Evolutionary conservation across 2,797 vertebrate species (phyloP), one percentile per base, ranked within the genome.

Genomic region (Sorex maritimensis): DNA sequence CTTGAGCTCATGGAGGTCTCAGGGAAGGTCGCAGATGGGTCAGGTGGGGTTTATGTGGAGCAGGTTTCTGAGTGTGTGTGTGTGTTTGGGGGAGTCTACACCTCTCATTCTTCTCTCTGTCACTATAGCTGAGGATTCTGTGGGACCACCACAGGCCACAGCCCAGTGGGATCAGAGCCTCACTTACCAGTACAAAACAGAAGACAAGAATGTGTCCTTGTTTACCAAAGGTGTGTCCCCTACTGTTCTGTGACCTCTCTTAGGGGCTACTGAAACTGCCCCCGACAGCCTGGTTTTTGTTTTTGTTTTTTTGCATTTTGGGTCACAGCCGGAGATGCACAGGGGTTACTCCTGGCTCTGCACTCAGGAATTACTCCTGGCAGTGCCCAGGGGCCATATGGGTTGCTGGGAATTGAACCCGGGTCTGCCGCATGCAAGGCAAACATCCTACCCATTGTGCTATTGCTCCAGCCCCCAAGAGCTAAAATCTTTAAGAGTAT

Each of bases 131-230:
- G 41, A 98, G 98, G 68, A 98, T 99, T 90, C 98, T 98, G 41
- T 44, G 41, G 82, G 93, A 34, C 93, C 93, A 0, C 34, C 81
- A 11, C 38, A 97, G 97, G 38, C 96, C 88, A 2, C 91, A 10
- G 77, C 73, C 9, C 96, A 78, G 85, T 72, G 26, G 55, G 97
- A 97, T 2, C 96, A 91, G 17, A 96, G 87, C 77, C 98, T 98
- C 92, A 94, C 98, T 77, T 99, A 99, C 96, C 99, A 99, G 97
- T 99, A 99, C 94, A 99, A 99, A 92, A 99, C 99, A 96, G 98
- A 99, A 4, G 99, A 99, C 92, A 99, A 98, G 98, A 99, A 98
- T 0, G 99, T 98, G 49, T 98, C 98, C 9, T 99, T 99, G 84
- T 99, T 99, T 0, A 99, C 99, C 1, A 98, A 95, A 15, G 99